phyloP scores from a whole-genome alignment of 2,797 vertebrate genomes.

The Peromyscus eremicus region DNA sequence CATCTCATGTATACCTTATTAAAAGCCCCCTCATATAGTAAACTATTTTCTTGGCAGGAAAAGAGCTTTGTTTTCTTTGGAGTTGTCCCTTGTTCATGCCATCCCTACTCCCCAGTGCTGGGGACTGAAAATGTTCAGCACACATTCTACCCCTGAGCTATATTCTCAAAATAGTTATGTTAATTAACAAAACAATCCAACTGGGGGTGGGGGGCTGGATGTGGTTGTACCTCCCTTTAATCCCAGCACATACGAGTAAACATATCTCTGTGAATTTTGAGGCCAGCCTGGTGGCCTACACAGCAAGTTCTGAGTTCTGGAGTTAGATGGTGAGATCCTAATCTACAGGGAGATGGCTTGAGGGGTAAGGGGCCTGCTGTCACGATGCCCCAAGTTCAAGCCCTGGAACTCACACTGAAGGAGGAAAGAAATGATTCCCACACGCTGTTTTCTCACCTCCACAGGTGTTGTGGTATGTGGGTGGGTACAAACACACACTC shows the following conservation, averaged over 20 bases:
- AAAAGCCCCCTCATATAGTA: background rate
- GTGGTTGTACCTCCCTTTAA: background rate
- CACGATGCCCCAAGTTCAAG: background rate
- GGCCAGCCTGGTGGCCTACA: background rate
- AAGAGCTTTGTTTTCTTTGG: background rate
- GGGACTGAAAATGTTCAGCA: background rate
- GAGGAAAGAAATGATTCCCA: no score
- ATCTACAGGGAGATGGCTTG: no score
- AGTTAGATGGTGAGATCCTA: no score
- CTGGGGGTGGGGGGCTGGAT: background rate
- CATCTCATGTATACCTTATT: background rate
- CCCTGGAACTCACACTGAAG: no score
- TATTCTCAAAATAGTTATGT: background rate
- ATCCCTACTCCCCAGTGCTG: background rate
- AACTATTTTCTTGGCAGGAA: background rate
- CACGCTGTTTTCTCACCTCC: no score
- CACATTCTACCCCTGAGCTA: background rate
- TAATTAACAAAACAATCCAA: background rate
- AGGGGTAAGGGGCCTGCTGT: no score
- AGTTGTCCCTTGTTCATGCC: background rate
- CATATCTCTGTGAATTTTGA: background rate
- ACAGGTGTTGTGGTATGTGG: no score
- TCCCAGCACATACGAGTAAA: background rate
- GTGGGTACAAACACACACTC: no score
- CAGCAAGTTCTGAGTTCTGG: background rate